Conservation (phyloP, 2,797 vertebrate species). For the Oreochromis grahami region DNA sequence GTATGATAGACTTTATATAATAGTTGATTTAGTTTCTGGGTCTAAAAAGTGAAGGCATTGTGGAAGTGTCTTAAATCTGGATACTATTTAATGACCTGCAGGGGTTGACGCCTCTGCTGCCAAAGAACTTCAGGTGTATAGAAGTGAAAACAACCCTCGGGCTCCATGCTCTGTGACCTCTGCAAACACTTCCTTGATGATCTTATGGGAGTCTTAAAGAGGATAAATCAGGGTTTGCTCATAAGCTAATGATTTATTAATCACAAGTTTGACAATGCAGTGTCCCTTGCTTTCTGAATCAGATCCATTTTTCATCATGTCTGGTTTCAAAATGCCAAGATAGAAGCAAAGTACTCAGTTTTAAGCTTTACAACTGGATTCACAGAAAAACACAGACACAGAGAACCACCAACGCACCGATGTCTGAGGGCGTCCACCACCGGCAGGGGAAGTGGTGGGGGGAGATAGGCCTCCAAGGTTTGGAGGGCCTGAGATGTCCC, state of each 20-base stretch:
- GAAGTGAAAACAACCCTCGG: not conserved
- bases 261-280: not conserved
- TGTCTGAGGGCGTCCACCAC: too few relatives aligned
- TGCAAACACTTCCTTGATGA: not conserved
- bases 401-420: too few relatives aligned
- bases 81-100: not conserved
- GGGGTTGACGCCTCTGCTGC: not conserved
- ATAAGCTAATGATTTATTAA: not conserved
- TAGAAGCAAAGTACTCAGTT: not conserved
- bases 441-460: too few relatives aligned
- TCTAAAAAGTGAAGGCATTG: not conserved
- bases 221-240: not conserved
- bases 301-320: not conserved
- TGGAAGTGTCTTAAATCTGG: not conserved
- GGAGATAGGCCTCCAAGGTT: too few relatives aligned
- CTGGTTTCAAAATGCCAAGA: not conserved
- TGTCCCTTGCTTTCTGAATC: not conserved
- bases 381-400: too few relatives aligned
- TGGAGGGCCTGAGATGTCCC: too few relatives aligned
- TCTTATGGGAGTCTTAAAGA: not conserved
- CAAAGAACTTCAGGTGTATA: not conserved
- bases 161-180: not conserved
- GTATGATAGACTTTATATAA: not conserved
- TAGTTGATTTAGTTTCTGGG: not conserved
- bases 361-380: not conserved